Percentiles rank a stretch among this genome's conserved stretches.
Evolutionary conservation across 2,888 invertebrate genomes (phyloP).

Genomic region (Ochlodes sylvanus): DNA sequence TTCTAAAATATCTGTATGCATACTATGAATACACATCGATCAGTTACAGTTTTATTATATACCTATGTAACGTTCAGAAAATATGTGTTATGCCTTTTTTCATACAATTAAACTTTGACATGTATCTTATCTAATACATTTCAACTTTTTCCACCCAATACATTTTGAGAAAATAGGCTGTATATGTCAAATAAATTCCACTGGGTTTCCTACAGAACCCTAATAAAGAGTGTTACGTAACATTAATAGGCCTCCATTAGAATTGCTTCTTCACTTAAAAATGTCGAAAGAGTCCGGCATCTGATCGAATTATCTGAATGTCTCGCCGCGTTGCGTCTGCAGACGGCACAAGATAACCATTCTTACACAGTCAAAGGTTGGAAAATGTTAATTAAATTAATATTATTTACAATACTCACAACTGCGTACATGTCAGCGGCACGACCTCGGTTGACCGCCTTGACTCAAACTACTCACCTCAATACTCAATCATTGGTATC

Average conservation of each 20-base stretch:
- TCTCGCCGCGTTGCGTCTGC: background rate
- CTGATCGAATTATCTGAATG: background rate
- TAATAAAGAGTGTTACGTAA: background rate
- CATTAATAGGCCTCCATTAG: background rate
- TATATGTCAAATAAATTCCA: too few species aligned
- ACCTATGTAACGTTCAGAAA: too few species aligned
- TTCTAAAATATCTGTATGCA: too few species aligned
- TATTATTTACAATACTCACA: conserved; percentile 18
- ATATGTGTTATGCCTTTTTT: too few species aligned
- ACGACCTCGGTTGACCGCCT: conserved; percentile 18
- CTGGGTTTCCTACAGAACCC: too few species aligned
- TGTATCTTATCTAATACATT: too few species aligned
- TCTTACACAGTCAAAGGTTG: conserved; percentile 10
- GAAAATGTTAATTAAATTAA: conserved; percentile 23
- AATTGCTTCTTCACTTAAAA: background rate
- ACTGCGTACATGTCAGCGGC: background rate
- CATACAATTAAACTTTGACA: too few species aligned
- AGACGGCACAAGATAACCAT: background rate
- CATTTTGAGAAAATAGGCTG: too few species aligned
- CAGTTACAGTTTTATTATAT: too few species aligned
- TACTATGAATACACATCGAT: too few species aligned
- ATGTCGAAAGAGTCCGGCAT: conserved; percentile 1
- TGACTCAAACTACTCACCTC: conserved; percentile 28
- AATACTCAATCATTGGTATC: conserved; percentile 31
- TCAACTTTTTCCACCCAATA: too few species aligned